These are phyloP conservation scores for Macrobrachium rosenbergii DNA, from an alignment of 1,140 invertebrate species.

Conservation along the genomic window DNA sequence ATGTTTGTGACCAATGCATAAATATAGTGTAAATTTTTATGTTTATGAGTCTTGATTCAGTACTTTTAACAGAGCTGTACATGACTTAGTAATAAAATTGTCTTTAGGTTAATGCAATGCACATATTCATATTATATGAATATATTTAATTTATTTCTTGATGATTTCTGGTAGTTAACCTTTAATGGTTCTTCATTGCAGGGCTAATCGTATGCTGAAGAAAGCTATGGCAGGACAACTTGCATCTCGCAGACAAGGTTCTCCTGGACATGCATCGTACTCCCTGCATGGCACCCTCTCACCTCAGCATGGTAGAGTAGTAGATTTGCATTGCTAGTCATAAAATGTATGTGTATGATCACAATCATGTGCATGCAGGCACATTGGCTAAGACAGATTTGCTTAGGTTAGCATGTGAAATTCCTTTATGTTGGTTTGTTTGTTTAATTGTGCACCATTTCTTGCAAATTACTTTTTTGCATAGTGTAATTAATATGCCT, in stretches of 20 bases:
- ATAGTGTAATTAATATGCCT: too few species aligned
- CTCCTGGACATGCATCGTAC: conserved; percentile 53
- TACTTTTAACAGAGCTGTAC: too few species aligned
- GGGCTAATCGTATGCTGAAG: conserved; percentile 44
- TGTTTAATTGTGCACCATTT: too few species aligned
- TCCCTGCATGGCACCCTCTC: conserved; percentile 61
- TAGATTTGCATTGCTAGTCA: conserved; percentile 42
- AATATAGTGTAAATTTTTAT: too few species aligned
- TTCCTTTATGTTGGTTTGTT: too few species aligned
- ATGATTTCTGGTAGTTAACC: not conserved
- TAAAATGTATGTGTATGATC: not conserved
- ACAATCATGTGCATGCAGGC: not conserved
- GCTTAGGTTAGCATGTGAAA: too few species aligned
- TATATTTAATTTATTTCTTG: not conserved
- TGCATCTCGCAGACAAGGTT: conserved; percentile 57
- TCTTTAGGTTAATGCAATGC: too few species aligned
- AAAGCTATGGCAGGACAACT: conserved; percentile 47
- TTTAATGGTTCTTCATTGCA: not conserved
- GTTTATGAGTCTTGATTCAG: too few species aligned
- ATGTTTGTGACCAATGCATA: too few species aligned
- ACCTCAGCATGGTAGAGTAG: conserved; percentile 59
- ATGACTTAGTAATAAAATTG: too few species aligned
- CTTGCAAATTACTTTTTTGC: too few species aligned
- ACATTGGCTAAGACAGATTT: too few species aligned
- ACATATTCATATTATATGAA: not conserved